phyloP scores from a whole-genome alignment of 1,140 invertebrate genomes.

The roundworm (Caenorhabditis elegans) region DNA sequence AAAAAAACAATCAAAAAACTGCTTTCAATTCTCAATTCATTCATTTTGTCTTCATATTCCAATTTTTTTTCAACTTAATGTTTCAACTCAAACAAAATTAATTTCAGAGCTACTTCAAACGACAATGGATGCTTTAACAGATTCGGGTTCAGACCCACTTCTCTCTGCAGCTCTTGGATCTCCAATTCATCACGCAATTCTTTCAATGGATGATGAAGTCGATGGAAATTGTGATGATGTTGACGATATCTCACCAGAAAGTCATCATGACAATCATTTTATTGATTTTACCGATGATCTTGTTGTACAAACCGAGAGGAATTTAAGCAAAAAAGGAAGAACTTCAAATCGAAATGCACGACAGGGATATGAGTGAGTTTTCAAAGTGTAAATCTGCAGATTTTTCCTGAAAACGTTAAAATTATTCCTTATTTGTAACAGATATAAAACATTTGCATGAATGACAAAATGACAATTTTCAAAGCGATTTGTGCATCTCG shows the following conservation, averaged over 20 bases:
- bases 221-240: background rate
- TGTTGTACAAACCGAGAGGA: background rate
- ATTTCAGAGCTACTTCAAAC: no score
- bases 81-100: no score
- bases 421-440: no score
- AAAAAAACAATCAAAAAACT: no score
- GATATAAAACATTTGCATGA: no score
- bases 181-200: background rate
- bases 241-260: background rate
- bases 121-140: background rate
- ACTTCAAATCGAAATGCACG: background rate
- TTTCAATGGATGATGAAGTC: background rate
- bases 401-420: no score
- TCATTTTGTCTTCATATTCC: no score
- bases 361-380: background rate
- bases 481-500: background rate
- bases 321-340: constrained; percentile 28
- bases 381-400: no score
- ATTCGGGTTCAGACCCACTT: constrained; percentile 38
- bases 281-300: background rate
- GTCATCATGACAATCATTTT: background rate
- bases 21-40: no score
- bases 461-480: background rate
- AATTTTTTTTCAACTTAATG: no score
- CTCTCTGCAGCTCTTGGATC: constrained; percentile 39